Evolutionary conservation across 2,113 vertebrate genomes (phyloP), one percentile per base, ranked within the genome.

Genomic region (Anguilla japonica): DNA sequence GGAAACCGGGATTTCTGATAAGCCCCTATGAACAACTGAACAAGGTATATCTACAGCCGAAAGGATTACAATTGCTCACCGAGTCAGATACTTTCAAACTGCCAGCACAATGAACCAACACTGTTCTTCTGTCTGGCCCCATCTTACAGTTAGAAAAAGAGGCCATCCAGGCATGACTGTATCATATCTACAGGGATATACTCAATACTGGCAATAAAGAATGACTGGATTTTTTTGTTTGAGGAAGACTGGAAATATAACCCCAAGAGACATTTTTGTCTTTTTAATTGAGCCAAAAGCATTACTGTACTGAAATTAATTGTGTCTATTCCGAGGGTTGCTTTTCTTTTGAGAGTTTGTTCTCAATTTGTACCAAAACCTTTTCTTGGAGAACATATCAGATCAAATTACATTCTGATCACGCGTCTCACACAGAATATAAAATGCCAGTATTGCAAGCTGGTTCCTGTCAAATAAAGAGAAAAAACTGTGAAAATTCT

Each of bases 1-100:
- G 79, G 56, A 81, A 34, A 81, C 22, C 8, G 26, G 57, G 79
- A 43, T 84, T 40, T 86, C 85, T 86, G 46, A 86, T 63, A 67
- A 67, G 20, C n/a, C 43, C 84, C 75, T 26, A 29, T 34, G 29
- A 85, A 53, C 43, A 56, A 81, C 34, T 60, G 39, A 81, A 81
- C 56, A 43, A 34, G 34, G 79, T 57, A 60, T 1, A 60, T 86
- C 78, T 81, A 85, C 50, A 53, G 60, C 22, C 18, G 20, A 8
- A 20, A 26, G 60, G 60, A 67, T 67, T 22, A 67, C 60, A 67
- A 67, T 67, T 63, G 22, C 22, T 9, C 5, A 22, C 60, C 20
- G 34, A n/a, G 53, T 63, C 85, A 81, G 67, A 34, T 8, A 2
- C 22, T 82, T 81, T 22, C 11, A 5, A 18, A 20, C 60, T 26